Evolutionary conservation across 1,140 invertebrate genomes (phyloP), one percentile per base, ranked within the genome.

Genomic region (Panagrolaimus sp.): DNA sequence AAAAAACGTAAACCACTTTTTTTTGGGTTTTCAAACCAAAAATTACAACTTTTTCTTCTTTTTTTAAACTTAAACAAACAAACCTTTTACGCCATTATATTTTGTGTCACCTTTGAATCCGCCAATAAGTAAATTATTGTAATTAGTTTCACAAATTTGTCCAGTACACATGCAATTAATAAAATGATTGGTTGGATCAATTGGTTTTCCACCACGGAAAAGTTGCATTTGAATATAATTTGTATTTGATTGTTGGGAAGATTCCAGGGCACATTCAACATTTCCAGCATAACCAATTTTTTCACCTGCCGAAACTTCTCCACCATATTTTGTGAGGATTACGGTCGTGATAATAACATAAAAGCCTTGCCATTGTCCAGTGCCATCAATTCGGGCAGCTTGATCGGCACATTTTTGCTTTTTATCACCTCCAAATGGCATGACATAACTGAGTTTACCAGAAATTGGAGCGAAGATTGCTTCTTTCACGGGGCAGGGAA

Each of bases 161-260:
- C 82, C 82, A 14, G 80, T 83, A 58, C 80, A 82, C 78, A 83
- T 82, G 66, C 80, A 82, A 67, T 83, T 75, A 52, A 76, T 75
- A 43, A 82, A 71, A 71, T 83, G 80, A 65, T 78, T 62, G 7
- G 82, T 82, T 15, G 78, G 76, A 66, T 82, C 82, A 47, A 82
- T 71, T 4, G 69, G 58, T 46, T 70, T 65, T 62, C 79, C 80
- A 65, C 79, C 69, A 15, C 68, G 69, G 52, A 75, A 77, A 15
- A 82, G 48, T 32, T 78, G 55, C 38, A 82, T 70, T 43, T 77
- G 73, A 7, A 82, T 67, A 65, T 77, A 83, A 46, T 76, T 79
- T 69, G 72, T 58, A 32, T 63, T 14, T 65, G 64, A 12, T 48
- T 63, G 48, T 67, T 66, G 26, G 26, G 52, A 47, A 65, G 63